Evolutionary conservation across 2,113 vertebrate species (phyloP), one percentile per base, ranked within the genome.

Genomic region (Albula glossodonta): DNA sequence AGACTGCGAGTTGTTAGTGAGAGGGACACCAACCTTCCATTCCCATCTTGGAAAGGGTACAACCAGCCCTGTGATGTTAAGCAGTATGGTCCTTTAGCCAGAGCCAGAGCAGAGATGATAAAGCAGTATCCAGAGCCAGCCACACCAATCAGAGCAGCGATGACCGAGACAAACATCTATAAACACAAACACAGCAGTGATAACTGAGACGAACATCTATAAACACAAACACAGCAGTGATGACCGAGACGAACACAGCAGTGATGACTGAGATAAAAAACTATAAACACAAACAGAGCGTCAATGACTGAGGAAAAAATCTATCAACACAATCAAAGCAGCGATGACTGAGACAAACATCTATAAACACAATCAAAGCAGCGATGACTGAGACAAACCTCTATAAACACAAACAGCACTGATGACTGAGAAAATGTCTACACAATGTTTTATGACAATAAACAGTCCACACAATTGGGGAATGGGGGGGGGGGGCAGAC

Each of bases 51-150:
- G 49, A 85, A 98, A 41, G 97, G 97, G 89, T 96, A 96, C 0
- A 52, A 57, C 97, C 95, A 96, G 0, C 87, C 81, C 2, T 63
- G 0, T 0, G 50, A 25, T 0, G 95, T 97, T 5, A 84, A 89
- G 85, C 98, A 99, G 4, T 85, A 74, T 0, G 98, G 98, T 19
- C 97, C 97, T 31, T 97, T 89, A 0, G 92, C 51, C 85, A 99
- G 92, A 10, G 94, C 95, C 74, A 98, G 82, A 0, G 95, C 95
- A 0, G 97, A 97, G 81, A 98, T 90, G 22, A 93, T 90, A 74
- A 98, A 92, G 4, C 97, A 99, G 93, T 99, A 99, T 50, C 91
- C 93, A 19, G 97, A 96, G 2, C 97, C 97, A 8, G 91, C 87
- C 22, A 98, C 87, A 48, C 98, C 98, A 0, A 98, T 50, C 86